A percentile compares a stretch with the other conserved stretches of the same genome.
Evolutionary conservation across 2,113 vertebrate species (phyloP).

Genomic region (Tragelaphus strepsiceros): DNA sequence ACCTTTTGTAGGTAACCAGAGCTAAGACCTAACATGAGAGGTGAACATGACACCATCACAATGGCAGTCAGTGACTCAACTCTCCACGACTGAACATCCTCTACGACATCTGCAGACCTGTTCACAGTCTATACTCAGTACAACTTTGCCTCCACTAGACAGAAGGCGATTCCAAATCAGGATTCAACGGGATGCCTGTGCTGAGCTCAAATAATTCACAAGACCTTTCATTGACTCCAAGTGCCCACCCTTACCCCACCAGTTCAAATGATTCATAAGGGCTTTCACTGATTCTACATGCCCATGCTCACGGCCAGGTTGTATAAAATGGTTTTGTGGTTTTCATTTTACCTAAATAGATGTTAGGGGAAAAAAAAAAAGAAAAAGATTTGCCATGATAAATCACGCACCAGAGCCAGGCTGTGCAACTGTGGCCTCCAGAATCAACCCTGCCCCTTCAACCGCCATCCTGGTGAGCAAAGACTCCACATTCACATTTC

Average conservation of each 20-base stretch:
- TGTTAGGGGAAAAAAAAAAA: too few species aligned
- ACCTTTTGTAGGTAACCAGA: accelerated
- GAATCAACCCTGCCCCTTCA: accelerated
- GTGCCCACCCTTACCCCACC: background rate
- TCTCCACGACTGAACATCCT: background rate
- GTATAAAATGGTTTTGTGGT: background rate
- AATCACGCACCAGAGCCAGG: too few species aligned
- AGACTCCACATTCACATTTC: background rate
- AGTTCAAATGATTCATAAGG: background rate
- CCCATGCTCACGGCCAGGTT: accelerated
- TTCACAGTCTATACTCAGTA: background rate
- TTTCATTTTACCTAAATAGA: background rate
- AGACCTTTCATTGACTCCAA: background rate
- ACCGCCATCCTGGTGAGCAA: accelerated
- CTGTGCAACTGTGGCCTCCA: accelerated
- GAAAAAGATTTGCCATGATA: too few species aligned
- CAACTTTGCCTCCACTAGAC: background rate
- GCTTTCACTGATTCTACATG: background rate
- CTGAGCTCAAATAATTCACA: background rate
- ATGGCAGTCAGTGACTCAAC: accelerated
- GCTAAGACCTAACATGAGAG: accelerated
- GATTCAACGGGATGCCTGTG: background rate
- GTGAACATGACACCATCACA: accelerated
- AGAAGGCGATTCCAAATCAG: background rate
- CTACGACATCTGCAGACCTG: background rate